These are phyloP conservation scores for Cheilosia scutellata DNA, from an alignment of 2,888 invertebrate genomes.

Conservation along the genomic window DNA sequence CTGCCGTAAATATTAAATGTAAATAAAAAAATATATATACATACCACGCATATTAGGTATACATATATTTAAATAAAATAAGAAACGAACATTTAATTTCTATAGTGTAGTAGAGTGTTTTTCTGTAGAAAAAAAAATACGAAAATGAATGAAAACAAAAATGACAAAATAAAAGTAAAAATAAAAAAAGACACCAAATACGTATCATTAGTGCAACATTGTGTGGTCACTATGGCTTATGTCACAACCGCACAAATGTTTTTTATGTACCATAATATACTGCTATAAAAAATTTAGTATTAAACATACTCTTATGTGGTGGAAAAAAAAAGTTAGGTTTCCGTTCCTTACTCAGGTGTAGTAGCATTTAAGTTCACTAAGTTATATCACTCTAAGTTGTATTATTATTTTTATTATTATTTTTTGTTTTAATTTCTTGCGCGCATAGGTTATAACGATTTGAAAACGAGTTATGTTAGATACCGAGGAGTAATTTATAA, in stretches of 20 bases:
- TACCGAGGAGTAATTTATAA: constrained; percentile 63
- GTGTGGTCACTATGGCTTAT: constrained; percentile 1
- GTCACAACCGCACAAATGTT: constrained; percentile 27
- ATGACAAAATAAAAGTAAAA: constrained; percentile 5
- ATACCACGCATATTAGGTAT: constrained; percentile 19
- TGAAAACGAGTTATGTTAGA: constrained; percentile 47
- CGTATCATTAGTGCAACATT: constrained; percentile 68
- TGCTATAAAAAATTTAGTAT: constrained; percentile 35
- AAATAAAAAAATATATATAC: constrained; percentile 48
- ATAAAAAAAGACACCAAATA: constrained; percentile 65
- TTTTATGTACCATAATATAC: constrained; percentile 61
- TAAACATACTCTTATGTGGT: constrained; percentile 32
- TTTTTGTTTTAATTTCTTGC: constrained; percentile 11
- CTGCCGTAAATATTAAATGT: constrained; percentile 54
- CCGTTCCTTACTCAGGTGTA: constrained; percentile 76
- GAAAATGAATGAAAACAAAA: neutral
- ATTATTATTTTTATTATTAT: constrained; percentile 5
- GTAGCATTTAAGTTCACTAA: constrained; percentile 65
- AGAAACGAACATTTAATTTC: constrained; percentile 28
- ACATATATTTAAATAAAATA: constrained; percentile 24
- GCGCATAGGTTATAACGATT: constrained; percentile 42
- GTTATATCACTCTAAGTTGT: constrained; percentile 56
- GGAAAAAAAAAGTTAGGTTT: constrained; percentile 62
- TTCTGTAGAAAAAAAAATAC: constrained; percentile 1
- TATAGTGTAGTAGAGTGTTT: constrained; percentile 55